Evolutionary conservation across 1,140 invertebrate genomes (phyloP).

Genomic region (Dendrolimus punctatus): DNA sequence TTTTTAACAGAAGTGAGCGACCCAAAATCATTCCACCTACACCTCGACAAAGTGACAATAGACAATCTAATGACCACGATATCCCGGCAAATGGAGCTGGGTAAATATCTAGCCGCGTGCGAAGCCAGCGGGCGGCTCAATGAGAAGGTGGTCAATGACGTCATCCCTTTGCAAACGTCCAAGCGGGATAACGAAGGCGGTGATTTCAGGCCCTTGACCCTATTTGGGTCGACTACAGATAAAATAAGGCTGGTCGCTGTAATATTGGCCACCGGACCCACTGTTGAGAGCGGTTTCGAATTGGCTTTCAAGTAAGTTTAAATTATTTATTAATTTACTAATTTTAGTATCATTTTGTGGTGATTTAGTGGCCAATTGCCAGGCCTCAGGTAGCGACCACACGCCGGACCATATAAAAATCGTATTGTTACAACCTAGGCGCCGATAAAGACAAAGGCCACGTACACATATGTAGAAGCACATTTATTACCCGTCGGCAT

Average conservation of each 20-base stretch:
- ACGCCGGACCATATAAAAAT: too few species aligned
- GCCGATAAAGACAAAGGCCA: too few species aligned
- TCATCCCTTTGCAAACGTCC: slow-evolving; percentile 44
- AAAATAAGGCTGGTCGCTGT: slow-evolving; percentile 78
- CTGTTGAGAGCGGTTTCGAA: slow-evolving; percentile 79
- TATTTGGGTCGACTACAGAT: slow-evolving; percentile 78
- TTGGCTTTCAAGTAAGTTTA: slow-evolving; percentile 76
- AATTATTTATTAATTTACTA: neutral
- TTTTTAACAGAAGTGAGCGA: slow-evolving; percentile 53
- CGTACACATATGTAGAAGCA: too few species aligned
- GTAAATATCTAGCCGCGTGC: slow-evolving; percentile 76
- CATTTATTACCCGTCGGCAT: too few species aligned
- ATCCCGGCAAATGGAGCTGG: slow-evolving; percentile 77
- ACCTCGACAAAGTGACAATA: slow-evolving; percentile 77
- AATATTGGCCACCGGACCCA: slow-evolving; percentile 75
- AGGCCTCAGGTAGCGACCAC: too few species aligned
- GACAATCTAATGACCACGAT: slow-evolving; percentile 82
- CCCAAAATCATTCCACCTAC: slow-evolving; percentile 73
- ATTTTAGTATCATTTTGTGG: neutral
- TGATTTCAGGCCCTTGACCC: slow-evolving; percentile 73
- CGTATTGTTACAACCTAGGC: too few species aligned
- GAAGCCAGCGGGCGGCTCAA: slow-evolving; percentile 68
- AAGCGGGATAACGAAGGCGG: slow-evolving; percentile 46
- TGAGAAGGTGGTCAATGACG: slow-evolving; percentile 44
- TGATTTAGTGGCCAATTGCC: neutral